Conservation (phyloP, 2,888 invertebrate species). For the Sphaerophoria taeniata region DNA sequence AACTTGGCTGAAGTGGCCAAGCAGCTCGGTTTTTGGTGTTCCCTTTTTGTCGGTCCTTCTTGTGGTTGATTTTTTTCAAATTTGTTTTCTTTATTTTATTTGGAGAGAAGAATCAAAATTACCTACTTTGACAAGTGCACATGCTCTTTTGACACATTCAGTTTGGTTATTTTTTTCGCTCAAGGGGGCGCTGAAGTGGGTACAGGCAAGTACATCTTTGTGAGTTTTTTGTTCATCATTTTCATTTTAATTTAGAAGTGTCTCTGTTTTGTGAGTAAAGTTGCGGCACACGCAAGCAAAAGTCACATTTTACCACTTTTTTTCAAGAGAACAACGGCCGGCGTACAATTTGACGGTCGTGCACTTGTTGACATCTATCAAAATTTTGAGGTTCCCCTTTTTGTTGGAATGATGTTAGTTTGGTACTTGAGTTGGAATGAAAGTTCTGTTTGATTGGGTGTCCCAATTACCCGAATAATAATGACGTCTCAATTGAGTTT, state of each 20-base stretch:
- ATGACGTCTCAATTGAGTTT: constrained; percentile 12
- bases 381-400: background rate
- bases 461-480: background rate
- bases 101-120: constrained; percentile 40
- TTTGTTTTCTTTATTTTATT: constrained; percentile 22
- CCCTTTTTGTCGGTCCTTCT: constrained; percentile 1
- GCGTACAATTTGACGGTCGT: constrained; percentile 54
- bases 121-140: constrained; percentile 70
- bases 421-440: constrained; percentile 12
- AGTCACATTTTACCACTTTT: constrained; percentile 14
- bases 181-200: constrained; percentile 58
- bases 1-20: constrained; percentile 53
- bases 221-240: background rate
- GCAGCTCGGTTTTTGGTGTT: constrained; percentile 41
- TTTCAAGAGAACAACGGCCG: constrained; percentile 28
- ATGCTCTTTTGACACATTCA: constrained; percentile 72
- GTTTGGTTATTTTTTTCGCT: constrained; percentile 56
- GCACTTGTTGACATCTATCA: constrained; percentile 63
- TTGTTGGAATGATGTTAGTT: background rate
- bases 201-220: constrained; percentile 37
- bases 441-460: background rate
- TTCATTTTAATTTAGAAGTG: constrained; percentile 57
- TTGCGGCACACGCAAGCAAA: constrained; percentile 54
- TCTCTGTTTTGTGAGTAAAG: constrained; percentile 54
- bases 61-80: constrained; percentile 19